These are phyloP conservation scores for Atta cephalotes DNA, from an alignment of 1,140 invertebrate species.

Conservation along the genomic window DNA sequence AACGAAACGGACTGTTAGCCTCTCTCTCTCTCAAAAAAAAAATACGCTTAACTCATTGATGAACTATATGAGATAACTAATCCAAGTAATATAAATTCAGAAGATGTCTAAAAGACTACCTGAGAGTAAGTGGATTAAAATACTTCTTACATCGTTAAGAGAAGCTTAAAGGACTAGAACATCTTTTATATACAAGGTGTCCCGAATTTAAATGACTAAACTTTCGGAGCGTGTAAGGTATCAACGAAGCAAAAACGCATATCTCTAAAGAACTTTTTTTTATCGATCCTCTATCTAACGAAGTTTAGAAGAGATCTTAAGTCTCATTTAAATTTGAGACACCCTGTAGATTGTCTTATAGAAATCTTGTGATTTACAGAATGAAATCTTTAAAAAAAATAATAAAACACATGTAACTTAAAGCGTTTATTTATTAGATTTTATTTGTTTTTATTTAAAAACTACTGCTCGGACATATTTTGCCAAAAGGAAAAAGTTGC, in stretches of 20 bases:
- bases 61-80: background rate
- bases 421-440: background rate
- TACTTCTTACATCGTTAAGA: background rate
- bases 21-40: slow-evolving; percentile 17
- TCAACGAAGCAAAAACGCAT: too few species aligned
- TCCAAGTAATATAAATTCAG: slow-evolving; percentile 17
- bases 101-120: slow-evolving; percentile 8
- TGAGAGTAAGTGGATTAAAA: background rate
- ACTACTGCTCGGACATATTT: background rate
- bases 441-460: background rate
- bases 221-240: too few species aligned
- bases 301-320: too few species aligned
- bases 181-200: background rate
- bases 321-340: too few species aligned
- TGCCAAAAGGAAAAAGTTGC: too few species aligned
- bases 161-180: background rate
- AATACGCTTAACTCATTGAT: slow-evolving; percentile 65
- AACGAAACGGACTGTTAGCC: slow-evolving; percentile 42
- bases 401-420: background rate
- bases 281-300: too few species aligned
- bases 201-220: too few species aligned
- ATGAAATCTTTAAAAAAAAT: background rate
- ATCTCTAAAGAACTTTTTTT: too few species aligned
- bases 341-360: too few species aligned
- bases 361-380: background rate